Evolutionary conservation across 2,113 vertebrate genomes (phyloP).

Genomic region (Sigmodon hispidus): DNA sequence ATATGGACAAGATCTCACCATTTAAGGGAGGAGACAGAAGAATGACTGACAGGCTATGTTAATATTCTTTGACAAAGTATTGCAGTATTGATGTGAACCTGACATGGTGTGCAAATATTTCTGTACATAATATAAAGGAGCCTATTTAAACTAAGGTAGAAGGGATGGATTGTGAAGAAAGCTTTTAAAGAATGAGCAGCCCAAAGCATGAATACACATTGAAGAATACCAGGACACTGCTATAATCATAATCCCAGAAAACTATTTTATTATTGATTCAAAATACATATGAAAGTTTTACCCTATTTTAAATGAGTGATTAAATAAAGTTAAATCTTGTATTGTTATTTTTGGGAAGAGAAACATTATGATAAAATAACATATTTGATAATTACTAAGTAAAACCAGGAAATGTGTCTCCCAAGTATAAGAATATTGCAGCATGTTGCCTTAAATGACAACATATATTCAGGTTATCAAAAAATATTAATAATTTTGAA

Average conservation of each 20-base stretch:
- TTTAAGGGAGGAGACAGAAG: neutral
- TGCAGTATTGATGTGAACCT: neutral
- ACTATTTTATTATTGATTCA: neutral
- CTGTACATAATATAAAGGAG: neutral
- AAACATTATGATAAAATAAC: neutral
- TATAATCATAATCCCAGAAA: neutral
- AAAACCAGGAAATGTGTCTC: neutral
- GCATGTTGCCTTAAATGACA: neutral
- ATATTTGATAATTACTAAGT: neutral
- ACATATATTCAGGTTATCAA: neutral
- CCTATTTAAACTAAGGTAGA: neutral
- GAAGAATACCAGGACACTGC: neutral
- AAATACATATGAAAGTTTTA: neutral
- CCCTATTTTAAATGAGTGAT: neutral
- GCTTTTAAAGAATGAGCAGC: neutral
- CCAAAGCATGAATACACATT: neutral
- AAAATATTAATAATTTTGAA: neutral
- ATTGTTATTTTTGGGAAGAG: neutral
- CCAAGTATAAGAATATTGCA: neutral
- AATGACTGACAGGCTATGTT: neutral
- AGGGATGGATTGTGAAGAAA: rapidly evolving
- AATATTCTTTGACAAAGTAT: neutral
- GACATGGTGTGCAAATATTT: neutral
- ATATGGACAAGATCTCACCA: neutral
- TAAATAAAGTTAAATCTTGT: neutral